phyloP scores from a whole-genome alignment of 2,797 vertebrate species.

The Bradypus variegatus region DNA sequence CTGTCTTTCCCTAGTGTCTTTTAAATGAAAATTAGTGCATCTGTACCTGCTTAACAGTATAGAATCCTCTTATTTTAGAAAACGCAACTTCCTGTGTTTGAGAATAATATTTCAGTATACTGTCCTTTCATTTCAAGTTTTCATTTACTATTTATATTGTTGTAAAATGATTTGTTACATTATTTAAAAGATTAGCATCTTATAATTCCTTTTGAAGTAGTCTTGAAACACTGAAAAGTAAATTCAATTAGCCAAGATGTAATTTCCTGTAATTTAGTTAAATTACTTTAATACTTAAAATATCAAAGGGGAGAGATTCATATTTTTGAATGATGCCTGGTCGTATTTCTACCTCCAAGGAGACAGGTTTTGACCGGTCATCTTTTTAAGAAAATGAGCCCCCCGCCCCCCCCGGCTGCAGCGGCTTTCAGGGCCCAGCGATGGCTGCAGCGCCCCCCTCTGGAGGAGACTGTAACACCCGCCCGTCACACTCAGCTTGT shows the following conservation, averaged over 20 bases:
- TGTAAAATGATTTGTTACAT: not conserved
- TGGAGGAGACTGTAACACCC: not conserved
- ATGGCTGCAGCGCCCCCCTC: not conserved
- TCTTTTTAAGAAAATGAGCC: not conserved
- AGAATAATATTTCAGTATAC: not conserved
- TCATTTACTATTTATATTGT: not conserved
- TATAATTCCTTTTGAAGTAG: not conserved
- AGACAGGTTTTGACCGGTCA: not conserved
- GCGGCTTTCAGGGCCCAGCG: no score
- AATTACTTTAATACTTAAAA: not conserved
- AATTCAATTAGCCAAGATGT: not conserved
- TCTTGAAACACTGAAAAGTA: not conserved
- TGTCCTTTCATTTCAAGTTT: not conserved
- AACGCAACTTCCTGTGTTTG: not conserved
- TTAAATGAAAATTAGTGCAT: not conserved
- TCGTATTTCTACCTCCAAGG: not conserved
- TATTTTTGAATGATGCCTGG: not conserved
- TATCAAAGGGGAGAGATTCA: not conserved
- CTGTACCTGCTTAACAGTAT: not conserved
- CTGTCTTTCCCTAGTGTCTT: not conserved
- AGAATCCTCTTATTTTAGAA: not conserved
- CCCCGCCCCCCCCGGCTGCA: no score
- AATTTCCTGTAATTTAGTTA: constrained; percentile 22
- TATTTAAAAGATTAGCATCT: not conserved
- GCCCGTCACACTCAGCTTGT: no score